A percentile compares a stretch with the other conserved stretches of the same genome.
These are phyloP conservation scores for Drosophila testacea DNA, from an alignment of 2,888 invertebrate genomes.

Conservation along the genomic window DNA sequence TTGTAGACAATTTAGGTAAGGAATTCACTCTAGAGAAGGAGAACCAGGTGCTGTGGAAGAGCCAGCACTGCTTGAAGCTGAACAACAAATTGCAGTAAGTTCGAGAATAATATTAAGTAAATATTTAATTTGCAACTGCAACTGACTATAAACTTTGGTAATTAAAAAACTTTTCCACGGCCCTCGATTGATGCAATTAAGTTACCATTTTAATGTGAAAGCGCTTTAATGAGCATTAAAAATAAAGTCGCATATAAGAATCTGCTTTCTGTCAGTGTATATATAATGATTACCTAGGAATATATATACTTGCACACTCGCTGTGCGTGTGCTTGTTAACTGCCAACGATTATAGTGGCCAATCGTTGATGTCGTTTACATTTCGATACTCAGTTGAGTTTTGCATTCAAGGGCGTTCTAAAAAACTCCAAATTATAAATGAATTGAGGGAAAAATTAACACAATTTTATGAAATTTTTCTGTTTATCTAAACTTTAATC, in stretches of 20 bases:
- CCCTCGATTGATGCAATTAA: conserved; percentile 57
- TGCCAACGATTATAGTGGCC: conserved; percentile 54
- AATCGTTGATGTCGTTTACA: conserved; percentile 36
- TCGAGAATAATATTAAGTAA: conserved; percentile 56
- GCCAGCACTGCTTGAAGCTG: conserved; percentile 32
- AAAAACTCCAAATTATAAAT: not conserved
- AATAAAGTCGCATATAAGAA: conserved; percentile 29
- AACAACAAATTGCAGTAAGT: conserved; percentile 39
- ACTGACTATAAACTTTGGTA: conserved; percentile 53
- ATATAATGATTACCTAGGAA: conserved; percentile 5
- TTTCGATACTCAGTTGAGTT: conserved; percentile 1
- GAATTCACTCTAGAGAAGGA: no score
- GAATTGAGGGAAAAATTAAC: no score
- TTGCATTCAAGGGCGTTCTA: conserved; percentile 7
- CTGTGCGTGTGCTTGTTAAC: conserved; percentile 56
- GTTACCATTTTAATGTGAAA: conserved; percentile 49
- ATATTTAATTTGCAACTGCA: conserved; percentile 67
- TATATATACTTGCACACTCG: not conserved
- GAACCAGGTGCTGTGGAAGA: not conserved
- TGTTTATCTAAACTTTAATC: no score
- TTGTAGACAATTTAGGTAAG: conserved; percentile 1
- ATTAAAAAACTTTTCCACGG: conserved; percentile 64
- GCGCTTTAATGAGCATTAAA: conserved; percentile 60
- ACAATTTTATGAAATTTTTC: no score
- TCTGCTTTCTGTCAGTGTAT: conserved; percentile 8